phyloP scores from a whole-genome alignment of 2,113 vertebrate species.

The Sceloporus tristichus region DNA sequence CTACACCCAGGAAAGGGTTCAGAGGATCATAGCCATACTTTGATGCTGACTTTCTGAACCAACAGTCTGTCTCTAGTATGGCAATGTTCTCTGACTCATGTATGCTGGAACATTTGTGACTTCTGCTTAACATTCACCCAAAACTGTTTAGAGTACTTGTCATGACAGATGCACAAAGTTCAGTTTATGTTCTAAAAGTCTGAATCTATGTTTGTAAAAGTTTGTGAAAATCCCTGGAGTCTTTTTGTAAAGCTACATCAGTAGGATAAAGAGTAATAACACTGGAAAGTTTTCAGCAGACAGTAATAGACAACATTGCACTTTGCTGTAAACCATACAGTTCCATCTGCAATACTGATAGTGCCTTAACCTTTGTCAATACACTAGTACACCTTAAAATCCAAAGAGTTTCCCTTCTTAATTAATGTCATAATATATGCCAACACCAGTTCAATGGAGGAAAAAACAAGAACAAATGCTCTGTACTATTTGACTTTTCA shows the following conservation, averaged over 20 bases:
- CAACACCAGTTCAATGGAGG: background rate
- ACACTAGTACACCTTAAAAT: conserved; percentile 10
- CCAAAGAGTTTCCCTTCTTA: background rate
- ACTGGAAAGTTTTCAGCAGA: background rate
- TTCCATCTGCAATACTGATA: background rate
- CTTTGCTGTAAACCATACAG: background rate
- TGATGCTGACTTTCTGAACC: background rate
- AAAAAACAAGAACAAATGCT: background rate
- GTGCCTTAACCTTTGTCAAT: conserved; percentile 24
- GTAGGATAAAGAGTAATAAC: no score
- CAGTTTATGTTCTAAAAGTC: conserved; percentile 3
- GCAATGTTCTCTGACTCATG: conserved; percentile 2
- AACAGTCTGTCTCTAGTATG: background rate
- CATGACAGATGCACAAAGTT: background rate
- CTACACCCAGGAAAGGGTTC: background rate
- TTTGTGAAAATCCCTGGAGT: background rate
- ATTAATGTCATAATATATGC: background rate
- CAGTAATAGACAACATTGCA: background rate
- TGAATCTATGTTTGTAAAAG: background rate
- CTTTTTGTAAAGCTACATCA: background rate
- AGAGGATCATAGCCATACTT: no score
- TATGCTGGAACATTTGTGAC: background rate
- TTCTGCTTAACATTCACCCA: conserved; percentile 4
- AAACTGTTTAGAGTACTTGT: conserved; percentile 2
- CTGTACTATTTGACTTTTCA: conserved; percentile 32